Evolutionary conservation across 2,888 invertebrate species (phyloP).

Genomic region (Lithophane leautieri): DNA sequence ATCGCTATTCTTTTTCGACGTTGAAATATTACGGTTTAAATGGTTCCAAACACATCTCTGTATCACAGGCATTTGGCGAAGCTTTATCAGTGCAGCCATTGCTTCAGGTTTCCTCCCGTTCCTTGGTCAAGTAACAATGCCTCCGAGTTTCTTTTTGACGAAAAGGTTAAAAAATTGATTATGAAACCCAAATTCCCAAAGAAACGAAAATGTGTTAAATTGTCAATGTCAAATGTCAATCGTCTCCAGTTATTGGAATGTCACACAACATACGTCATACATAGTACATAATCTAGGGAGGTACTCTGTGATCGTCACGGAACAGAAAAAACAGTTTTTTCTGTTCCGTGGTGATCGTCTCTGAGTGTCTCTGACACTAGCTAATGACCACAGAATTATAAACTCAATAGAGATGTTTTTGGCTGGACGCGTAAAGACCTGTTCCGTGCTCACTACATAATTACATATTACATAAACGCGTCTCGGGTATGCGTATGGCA

Average conservation of each 20-base stretch:
- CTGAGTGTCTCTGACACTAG: slow-evolving; percentile 9
- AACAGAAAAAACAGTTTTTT: too few relatives aligned
- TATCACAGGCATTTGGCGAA: slow-evolving; percentile 81
- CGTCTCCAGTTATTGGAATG: too few relatives aligned
- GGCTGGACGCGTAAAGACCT: too few relatives aligned
- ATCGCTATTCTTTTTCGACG: slow-evolving; percentile 92
- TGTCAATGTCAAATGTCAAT: slow-evolving; percentile 5
- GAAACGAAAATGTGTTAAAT: slow-evolving; percentile 15
- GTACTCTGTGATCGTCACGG: too few relatives aligned
- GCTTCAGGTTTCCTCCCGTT: slow-evolving; percentile 33
- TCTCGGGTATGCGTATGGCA: too few relatives aligned
- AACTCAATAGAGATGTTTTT: too few relatives aligned
- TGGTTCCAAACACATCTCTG: slow-evolving; percentile 85
- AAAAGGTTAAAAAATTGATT: slow-evolving; percentile 69
- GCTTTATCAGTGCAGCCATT: slow-evolving; percentile 85
- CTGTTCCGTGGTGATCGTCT: too few relatives aligned
- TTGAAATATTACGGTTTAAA: slow-evolving; percentile 84
- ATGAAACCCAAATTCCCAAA: slow-evolving; percentile 71
- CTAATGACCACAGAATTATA: too few relatives aligned
- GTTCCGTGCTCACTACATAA: too few relatives aligned
- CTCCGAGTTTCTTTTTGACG: slow-evolving; percentile 39
- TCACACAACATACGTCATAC: too few relatives aligned
- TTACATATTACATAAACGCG: too few relatives aligned
- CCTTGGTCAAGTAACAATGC: slow-evolving; percentile 13
- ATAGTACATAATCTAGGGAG: too few relatives aligned